Base-by-base conservation (phyloP, 2,888 invertebrate genomes). In the Oegoconia quadripuncta region DNA sequence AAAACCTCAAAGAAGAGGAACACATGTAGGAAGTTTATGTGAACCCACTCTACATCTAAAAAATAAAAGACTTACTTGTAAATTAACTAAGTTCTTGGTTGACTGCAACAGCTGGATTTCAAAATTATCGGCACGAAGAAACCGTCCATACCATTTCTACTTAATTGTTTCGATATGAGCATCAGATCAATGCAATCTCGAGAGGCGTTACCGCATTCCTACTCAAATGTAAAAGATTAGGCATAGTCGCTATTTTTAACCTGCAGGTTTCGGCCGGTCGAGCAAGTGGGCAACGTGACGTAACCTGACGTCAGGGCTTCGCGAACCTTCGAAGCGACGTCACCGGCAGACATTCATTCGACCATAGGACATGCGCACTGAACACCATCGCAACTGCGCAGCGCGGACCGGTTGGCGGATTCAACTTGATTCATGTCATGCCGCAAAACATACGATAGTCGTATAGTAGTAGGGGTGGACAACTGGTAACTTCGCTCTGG, bases 261-360 rank as follows among this genome's bases (percentile, higher is more conserved):
- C 44, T 46, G 42, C 17, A 46, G 54, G 52, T 50, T 55, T 53
- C 23, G 37, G 44, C 36, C 43, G 44, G 52, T 40, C 44, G 41
- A 48, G 40, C 41, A 42, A 49, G 52, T 55, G 46, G 52, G 48
- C 41, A 34, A 14, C 30, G 47, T 73, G 72, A 74, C 64, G 75
- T 68, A 59, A 65, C 36, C 34, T 70, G 65, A 72, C 69, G 73
- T 72, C 68, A 65, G 46, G 37, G 39, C 48, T 60, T 64, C 60
- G 62, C 67, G 73, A 77, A 72, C 62, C 53, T 76, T 74, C 73
- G 56, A 58, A 35, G 41, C 55, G 51, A 53, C 61, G 64, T 63
- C 66, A 57, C 55, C 34, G 42, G 48, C 38, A 44, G 48, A 39
- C 56, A 52, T 43, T 41, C 55, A 52, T 43, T 39, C 37, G 52